Base-by-base conservation (phyloP, 2,888 invertebrate species). In the Subacronicta megacephala region DNA sequence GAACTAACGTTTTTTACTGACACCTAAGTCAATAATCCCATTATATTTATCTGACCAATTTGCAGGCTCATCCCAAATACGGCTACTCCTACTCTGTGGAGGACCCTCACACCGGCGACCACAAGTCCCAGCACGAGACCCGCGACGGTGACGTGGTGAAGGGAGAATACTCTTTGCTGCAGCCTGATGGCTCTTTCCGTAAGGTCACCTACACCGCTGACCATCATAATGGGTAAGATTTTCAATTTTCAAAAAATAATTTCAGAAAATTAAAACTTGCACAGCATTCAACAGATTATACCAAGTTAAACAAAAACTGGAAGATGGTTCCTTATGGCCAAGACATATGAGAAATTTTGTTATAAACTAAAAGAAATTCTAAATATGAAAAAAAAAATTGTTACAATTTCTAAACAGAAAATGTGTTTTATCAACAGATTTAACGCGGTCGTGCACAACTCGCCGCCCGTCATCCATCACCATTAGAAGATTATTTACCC, bases 51-150 rank as follows among this genome's bases (percentile, higher is more conserved):
- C 33, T 37, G 29, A 44, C 7, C 9, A 13, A 59, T 53, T 80
- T 77, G 4, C 82, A 94, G 94, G 92, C 94, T 73, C 91, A 94
- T 69, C 94, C 94, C 17, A 93, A 93, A 86, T 94, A 94, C 68
- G 91, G 90, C 18, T 95, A 95, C 85, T 95, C 94, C 1, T 95
- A 95, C 86, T 95, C 95, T 70, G 95, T 95, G 42, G 92, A 95
- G 70, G 95, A 95, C 80, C 94, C 94, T 12, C 95, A 95, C 84
- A 95, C 95, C 61, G 95, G 95, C 0, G 95, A 95, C 88, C 94
- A 95, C 85, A 95, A 95, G 82, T 91, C 92, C 62, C 95, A 95
- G 83, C 95, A 95, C 69, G 95, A 95, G 77, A 86, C 84, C 23
- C 91, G 95, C 31, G 95, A 95, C 43, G 95, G 95, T 7, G 95